Evolutionary conservation across 2,888 invertebrate species (phyloP).

Genomic region (Furcula furcula): DNA sequence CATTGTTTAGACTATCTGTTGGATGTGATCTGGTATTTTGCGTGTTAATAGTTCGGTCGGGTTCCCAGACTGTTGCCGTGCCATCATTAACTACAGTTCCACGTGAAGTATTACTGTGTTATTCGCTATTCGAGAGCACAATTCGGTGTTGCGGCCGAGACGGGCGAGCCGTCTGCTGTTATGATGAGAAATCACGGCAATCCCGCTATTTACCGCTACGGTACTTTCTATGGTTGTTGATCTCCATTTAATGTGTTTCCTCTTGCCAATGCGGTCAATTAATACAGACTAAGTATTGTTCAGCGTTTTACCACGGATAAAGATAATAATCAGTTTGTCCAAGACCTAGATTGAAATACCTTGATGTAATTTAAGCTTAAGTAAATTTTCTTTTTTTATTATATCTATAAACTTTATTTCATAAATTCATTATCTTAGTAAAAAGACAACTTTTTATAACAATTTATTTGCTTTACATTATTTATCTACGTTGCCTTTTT

Average conservation of each 20-base stretch:
- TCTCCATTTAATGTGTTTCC: conserved; percentile 71
- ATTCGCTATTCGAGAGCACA: conserved; percentile 70
- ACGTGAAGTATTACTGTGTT: conserved; percentile 65
- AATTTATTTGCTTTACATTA: background rate
- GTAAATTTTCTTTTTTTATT: background rate
- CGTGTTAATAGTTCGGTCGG: conserved; percentile 58
- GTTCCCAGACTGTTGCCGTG: conserved; percentile 74
- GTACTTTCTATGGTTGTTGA: conserved; percentile 70
- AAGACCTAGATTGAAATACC: background rate
- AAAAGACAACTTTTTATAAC: background rate
- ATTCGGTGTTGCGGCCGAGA: conserved; percentile 56
- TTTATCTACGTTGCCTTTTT: too few relatives aligned
- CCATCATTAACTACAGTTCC: conserved; percentile 75
- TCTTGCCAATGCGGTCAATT: conserved; percentile 68
- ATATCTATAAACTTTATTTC: background rate
- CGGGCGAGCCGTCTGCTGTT: conserved; percentile 28
- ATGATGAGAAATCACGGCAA: conserved; percentile 67
- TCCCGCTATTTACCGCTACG: conserved; percentile 75
- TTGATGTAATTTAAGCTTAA: background rate
- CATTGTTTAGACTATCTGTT: conserved; percentile 73
- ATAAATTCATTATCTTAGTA: background rate
- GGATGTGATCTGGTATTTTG: conserved; percentile 64
- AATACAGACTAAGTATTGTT: conserved; percentile 47
- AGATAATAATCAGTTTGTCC: conserved; percentile 6
- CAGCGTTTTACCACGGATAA: conserved; percentile 30